Conservation (phyloP, 2,888 invertebrate genomes). For the Bombyx huttoni region DNA sequence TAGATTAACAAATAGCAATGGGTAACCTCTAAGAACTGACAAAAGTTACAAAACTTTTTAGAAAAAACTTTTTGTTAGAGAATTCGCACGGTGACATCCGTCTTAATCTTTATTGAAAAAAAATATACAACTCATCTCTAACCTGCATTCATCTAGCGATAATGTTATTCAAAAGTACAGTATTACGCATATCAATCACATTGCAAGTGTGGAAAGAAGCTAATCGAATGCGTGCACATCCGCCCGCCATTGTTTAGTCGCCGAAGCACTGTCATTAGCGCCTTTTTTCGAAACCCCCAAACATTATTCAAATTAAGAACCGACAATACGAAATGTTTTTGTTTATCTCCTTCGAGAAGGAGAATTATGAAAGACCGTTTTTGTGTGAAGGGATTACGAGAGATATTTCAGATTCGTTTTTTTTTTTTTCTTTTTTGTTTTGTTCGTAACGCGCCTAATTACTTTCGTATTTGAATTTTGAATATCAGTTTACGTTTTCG, state of each 20-base stretch:
- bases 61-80: not conserved
- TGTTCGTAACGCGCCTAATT: conserved; percentile 38
- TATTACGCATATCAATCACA: conserved; percentile 69
- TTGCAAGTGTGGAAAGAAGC: conserved; percentile 54
- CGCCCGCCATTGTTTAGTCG: conserved; percentile 42
- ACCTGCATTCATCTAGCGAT: conserved; percentile 47
- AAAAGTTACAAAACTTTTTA: not conserved
- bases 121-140: conserved; percentile 32
- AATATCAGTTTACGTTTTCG: conserved; percentile 44
- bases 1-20: too few relatives aligned
- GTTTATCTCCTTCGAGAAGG: conserved; percentile 53
- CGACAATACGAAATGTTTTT: conserved; percentile 56
- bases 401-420: conserved; percentile 15
- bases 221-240: conserved; percentile 63
- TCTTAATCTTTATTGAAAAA: conserved; percentile 11
- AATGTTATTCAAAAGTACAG: conserved; percentile 64
- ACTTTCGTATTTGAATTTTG: conserved; percentile 34
- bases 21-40: not conserved
- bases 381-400: conserved; percentile 16
- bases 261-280: conserved; percentile 57
- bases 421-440: conserved; percentile 19
- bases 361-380: conserved; percentile 16
- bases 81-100: conserved; percentile 45
- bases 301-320: conserved; percentile 48
- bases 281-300: conserved; percentile 34